phyloP scores from a whole-genome alignment of 2,113 vertebrate species.

The Dasyprocta punctata region DNA sequence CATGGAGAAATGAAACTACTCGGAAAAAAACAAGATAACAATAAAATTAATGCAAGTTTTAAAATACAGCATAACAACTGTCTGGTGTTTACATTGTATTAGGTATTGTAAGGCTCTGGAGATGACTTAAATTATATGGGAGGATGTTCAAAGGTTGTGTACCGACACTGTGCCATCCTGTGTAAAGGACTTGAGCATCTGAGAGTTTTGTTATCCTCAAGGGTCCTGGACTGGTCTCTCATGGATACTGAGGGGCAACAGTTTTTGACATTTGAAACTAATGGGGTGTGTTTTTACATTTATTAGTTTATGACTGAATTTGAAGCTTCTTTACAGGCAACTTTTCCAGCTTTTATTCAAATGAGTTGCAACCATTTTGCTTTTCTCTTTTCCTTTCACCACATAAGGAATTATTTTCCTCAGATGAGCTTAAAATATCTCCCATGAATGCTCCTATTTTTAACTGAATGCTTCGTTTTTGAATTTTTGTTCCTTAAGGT shows the following conservation, averaged over 20 bases:
- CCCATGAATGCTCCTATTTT: conserved; percentile 72
- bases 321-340: conserved; percentile 10
- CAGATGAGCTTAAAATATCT: conserved; percentile 69
- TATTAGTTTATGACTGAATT: conserved; percentile 25
- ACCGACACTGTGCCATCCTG: too few relatives aligned
- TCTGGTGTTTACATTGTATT: neutral
- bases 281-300: neutral
- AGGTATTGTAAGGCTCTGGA: neutral
- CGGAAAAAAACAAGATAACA: neutral
- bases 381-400: conserved; percentile 39
- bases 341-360: conserved; percentile 46
- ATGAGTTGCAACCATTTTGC: conserved; percentile 50
- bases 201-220: neutral
- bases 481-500: conserved; percentile 19
- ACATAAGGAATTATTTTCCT: conserved; percentile 70
- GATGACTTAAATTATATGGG: neutral
- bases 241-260: too few relatives aligned
- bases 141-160: neutral
- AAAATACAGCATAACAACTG: neutral
- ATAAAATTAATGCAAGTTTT: neutral
- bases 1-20: neutral
- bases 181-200: neutral
- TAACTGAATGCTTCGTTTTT: conserved; percentile 63
- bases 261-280: conserved; percentile 25
- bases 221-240: neutral